Evolutionary conservation across 2,888 invertebrate genomes (phyloP).

Genomic region (Drepanosiphum platanoidis): DNA sequence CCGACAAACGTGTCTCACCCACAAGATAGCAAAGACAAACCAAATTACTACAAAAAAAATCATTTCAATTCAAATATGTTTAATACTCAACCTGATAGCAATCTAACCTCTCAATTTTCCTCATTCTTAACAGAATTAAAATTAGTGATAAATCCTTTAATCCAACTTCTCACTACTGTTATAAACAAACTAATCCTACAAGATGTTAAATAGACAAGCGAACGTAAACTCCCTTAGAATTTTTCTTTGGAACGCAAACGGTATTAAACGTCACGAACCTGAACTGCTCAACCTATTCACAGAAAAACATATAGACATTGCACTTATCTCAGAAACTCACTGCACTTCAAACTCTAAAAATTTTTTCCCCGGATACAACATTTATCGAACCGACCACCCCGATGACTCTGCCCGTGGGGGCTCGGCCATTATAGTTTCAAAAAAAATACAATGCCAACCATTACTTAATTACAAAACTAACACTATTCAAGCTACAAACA

Average conservation of each 20-base stretch:
- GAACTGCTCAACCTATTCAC: constrained; percentile 32
- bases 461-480: constrained; percentile 39
- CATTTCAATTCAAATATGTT: constrained; percentile 27
- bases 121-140: constrained; percentile 37
- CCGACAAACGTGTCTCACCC: not conserved
- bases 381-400: no score
- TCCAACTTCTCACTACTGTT: constrained; percentile 26
- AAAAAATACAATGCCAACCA: no score
- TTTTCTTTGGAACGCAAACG: constrained; percentile 54
- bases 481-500: not conserved
- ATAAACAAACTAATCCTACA: constrained; percentile 28
- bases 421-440: no score
- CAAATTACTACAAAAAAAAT: constrained; percentile 19
- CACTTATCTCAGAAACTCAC: no score
- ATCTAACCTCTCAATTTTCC: constrained; percentile 9
- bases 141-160: constrained; percentile 38
- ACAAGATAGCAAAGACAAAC: constrained; percentile 13
- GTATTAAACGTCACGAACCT: constrained; percentile 22
- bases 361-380: no score
- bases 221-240: constrained; percentile 26
- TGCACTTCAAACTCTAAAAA: no score
- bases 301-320: constrained; percentile 36
- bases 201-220: constrained; percentile 19
- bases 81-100: constrained; percentile 10
- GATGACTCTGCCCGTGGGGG: no score